Evolutionary conservation across 53 echinoderm and acorn worm genomes (phyloP), one percentile per base, ranked within the genome.

Genomic region (Echinometra lucunter): DNA sequence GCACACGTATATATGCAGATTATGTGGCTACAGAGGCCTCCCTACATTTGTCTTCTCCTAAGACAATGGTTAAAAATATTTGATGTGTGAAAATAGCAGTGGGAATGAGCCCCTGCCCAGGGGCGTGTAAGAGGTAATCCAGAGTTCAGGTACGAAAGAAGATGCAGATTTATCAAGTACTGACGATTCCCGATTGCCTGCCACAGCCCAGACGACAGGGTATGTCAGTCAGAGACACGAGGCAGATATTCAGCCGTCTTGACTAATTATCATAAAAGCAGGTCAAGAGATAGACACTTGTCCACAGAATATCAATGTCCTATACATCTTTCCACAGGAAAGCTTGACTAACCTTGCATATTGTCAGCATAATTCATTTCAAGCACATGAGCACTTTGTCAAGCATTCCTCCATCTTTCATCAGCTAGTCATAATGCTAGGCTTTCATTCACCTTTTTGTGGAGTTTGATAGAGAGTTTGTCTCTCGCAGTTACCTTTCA

Each of bases 131-230:
- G 38, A 58, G 89, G 89, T 89, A 89, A 89, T 21, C 35, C 89
- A 89, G 89, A 89, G 89, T 89, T 89, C 89, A 89, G 89, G 63
- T 58, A 44, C 57, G 28, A 57, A 88, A 88, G 55, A 88, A 57
- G 89, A 89, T 89, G 89, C 89, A 89, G 57, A 89, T 89, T 89
- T 89, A 89, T 88, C 57, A 7, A 27, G 28, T n/a, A 30, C 85
- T 11, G 49, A 85, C 12, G 49, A 85, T 85, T 49, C 49, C 85
- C 23, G 18, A 21, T 10, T 16, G 81, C 42, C 5, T 25, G 81
- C 81, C n/a, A 3, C 49, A 47, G 17, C 25, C 49, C 27, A 7
- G 85, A 85, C 30, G 85, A 85, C 85, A 85, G 45, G 49, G 85
- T 47, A 47, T 49, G 13, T 28, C 85, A 89, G 89, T 89, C 58